Evolutionary conservation across 1,140 invertebrate genomes (phyloP), one percentile per base, ranked within the genome.

Genomic region (Drosophila orosa): DNA sequence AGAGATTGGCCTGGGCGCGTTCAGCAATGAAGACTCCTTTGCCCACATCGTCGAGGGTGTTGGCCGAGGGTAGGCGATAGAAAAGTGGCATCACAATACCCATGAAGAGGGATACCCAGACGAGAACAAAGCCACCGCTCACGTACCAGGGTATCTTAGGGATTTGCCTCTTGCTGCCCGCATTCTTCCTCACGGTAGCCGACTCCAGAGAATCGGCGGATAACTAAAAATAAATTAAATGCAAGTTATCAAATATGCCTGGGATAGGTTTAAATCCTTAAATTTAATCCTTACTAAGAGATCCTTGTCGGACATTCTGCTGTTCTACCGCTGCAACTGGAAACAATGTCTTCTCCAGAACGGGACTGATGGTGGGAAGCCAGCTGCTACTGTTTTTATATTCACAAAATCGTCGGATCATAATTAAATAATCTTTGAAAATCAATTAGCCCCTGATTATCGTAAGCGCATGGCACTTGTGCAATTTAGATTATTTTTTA

Each of bases 1-100:
- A 90, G 12, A 96, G 92, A 75, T 95, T 67, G 8, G 65, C 40
- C 22, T 84, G 57, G 0, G 90, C 87, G 1, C 85, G 75, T 59
- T 90, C 78, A 0, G 84, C 75, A 24, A 91, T 79, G n/a, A 91
- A 91, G 13, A 57, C 45, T 3, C 56, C 69, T 8, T 58, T 59
- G 1, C 62, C 27, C 1, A 31, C 45, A 8, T 74, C 66, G 1
- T 90, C 77, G 7, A 90, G 48, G 6, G 68, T 78, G 1, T 74
- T 24, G 5, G 72, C 77, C 15, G 40, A 45, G 10, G 90, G 90
- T n/a, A 91, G 44, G 8, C 78, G 52, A 25, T 81, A 69, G 31
- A 80, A 90, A 0, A 79, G 56, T 13, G 90, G 90, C 24, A 90
- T 44, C 6, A 90, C 80, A 0, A 91, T 22, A 0, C 76, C 85